phyloP scores from a whole-genome alignment of 2,797 vertebrate genomes.

The Notolabrus celidotus region DNA sequence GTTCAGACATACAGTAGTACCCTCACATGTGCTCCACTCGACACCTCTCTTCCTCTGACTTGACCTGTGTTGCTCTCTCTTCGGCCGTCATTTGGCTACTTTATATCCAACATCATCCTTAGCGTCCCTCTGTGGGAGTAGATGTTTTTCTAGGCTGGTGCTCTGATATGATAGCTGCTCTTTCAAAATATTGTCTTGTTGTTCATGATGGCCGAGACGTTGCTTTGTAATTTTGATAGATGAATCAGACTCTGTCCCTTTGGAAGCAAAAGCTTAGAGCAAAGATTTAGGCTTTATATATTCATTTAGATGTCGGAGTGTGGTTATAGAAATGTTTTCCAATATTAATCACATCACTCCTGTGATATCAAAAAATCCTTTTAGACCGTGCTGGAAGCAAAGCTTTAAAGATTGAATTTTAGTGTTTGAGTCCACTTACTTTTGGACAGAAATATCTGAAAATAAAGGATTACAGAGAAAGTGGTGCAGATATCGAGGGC shows the following conservation, averaged over 20 bases:
- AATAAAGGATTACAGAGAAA: neutral
- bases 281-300: slow-evolving; percentile 18
- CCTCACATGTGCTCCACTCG: slow-evolving; percentile 55
- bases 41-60: slow-evolving; percentile 53
- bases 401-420: neutral
- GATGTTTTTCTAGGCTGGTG: slow-evolving; percentile 46
- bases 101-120: slow-evolving; percentile 37
- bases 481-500: too few relatives aligned
- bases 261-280: neutral
- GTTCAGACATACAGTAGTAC: neutral
- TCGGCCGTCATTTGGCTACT: slow-evolving; percentile 6
- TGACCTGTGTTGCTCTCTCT: slow-evolving; percentile 20
- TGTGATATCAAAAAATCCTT: too few relatives aligned
- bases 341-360: slow-evolving; percentile 6
- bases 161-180: slow-evolving; percentile 22
- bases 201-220: slow-evolving; percentile 35
- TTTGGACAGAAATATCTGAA: neutral
- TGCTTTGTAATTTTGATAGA: slow-evolving; percentile 17
- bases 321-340: slow-evolving; percentile 2
- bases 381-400: too few relatives aligned
- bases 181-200: slow-evolving; percentile 17
- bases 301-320: slow-evolving; percentile 4
- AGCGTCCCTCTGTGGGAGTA: slow-evolving; percentile 32
- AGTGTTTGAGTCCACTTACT: neutral
- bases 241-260: slow-evolving; percentile 20